A percentile compares a stretch with the other conserved stretches of the same genome.
phyloP scores from a whole-genome alignment of 2,797 vertebrate species.

The Xerus rutilus region DNA sequence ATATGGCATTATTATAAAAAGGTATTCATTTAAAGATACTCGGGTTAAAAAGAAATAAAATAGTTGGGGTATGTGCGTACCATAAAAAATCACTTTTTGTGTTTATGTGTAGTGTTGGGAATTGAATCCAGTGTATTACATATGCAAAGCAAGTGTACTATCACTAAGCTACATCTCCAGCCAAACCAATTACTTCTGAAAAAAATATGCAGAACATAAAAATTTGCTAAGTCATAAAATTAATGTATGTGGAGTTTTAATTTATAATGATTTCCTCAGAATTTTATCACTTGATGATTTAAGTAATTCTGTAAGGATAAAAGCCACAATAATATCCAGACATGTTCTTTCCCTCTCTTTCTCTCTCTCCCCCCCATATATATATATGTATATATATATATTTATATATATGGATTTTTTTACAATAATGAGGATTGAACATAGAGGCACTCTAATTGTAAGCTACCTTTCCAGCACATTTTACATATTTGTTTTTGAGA shows the following conservation, averaged over 20 bases:
- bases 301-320: background rate
- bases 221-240: background rate
- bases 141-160: background rate
- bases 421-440: background rate
- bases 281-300: background rate
- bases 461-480: background rate
- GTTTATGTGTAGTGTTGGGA: background rate
- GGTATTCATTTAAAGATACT: background rate
- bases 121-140: background rate
- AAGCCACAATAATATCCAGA: background rate
- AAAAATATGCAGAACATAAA: background rate
- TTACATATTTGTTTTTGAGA: background rate
- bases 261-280: background rate
- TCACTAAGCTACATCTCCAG: background rate
- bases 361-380: no score
- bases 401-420: no score
- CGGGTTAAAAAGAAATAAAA: background rate
- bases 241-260: background rate
- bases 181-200: background rate
- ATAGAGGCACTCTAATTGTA: background rate
- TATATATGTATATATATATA: no score
- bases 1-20: background rate
- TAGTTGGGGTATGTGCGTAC: background rate
- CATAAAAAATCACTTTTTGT: background rate
- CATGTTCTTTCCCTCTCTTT: no score